Evolutionary conservation across 2,797 vertebrate species (phyloP), one percentile per base, ranked within the genome.

Genomic region (Intellagama lesueurii): DNA sequence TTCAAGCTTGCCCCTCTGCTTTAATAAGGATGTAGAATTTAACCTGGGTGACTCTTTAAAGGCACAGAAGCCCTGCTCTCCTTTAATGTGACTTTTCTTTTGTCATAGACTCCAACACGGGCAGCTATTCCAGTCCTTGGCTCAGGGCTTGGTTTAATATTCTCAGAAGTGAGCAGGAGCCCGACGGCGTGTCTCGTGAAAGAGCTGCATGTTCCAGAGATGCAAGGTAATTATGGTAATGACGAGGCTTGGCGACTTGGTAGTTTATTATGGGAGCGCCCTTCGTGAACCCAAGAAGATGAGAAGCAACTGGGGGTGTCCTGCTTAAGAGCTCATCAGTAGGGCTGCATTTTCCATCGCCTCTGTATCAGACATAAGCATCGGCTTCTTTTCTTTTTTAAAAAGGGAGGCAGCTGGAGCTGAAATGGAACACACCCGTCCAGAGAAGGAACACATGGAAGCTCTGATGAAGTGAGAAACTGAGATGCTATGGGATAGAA

Each of bases 171-270:
- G 32, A 89, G 28, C 32, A n/a, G 7, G 4, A 40, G 32, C 73
- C 64, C 69, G 30, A 79, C n/a, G 49, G 32, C 75, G 26, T 11
- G 35, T 49, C 49, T 77, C 72, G 68, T 52, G 22, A 78, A 56
- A 69, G 56, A 60, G 64, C 30, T 0, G 8, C 32, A 11, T 17
- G 14, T n/a, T 56, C 66, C 77, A 8, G 17, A 11, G 68, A 26
- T 35, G 77, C 78, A 85, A 32, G 26, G 9, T 32, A 84, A 89
- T 89, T 89, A 89, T 28, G 35, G 24, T 60, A 85, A 89, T 85
- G 26, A 85, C 24, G 75, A 30, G 52, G 81, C 64, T 49, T 26
- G 17, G 12, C 80, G 26, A 8, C 22, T 66, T 47, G 68, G 35
- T 16, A 22, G 56, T 6, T 52, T 8, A n/a, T 69, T 4, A n/a